These are phyloP conservation scores for Drosophila aldrichi DNA, from an alignment of 2,888 invertebrate genomes.

Conservation along the genomic window DNA sequence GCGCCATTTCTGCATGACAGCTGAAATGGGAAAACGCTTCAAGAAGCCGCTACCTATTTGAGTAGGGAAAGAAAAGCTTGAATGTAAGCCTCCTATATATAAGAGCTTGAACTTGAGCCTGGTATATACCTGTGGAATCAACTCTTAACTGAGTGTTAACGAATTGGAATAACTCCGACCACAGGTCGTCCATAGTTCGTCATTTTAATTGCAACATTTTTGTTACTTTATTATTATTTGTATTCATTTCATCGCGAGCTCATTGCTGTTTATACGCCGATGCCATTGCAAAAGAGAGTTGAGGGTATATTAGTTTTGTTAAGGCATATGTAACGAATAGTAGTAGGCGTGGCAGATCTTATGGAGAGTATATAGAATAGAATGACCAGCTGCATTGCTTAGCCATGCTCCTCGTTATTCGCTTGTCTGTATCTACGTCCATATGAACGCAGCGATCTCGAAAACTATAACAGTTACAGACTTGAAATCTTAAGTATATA, in stretches of 20 bases:
- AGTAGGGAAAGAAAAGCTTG: neutral
- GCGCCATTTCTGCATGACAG: conserved; percentile 18
- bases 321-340: neutral
- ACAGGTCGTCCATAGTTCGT: neutral
- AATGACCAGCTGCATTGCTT: neutral
- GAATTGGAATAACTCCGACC: neutral
- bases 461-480: neutral
- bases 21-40: conserved; percentile 36
- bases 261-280: neutral
- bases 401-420: neutral
- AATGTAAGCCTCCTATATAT: too few relatives aligned
- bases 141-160: too few relatives aligned
- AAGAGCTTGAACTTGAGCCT: too few relatives aligned
- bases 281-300: neutral
- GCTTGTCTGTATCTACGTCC: neutral
- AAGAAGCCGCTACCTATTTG: neutral
- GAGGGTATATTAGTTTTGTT: neutral
- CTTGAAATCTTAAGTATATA: neutral
- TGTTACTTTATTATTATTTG: conserved; percentile 1
- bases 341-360: neutral
- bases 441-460: neutral
- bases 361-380: neutral
- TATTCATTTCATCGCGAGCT: neutral
- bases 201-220: neutral
- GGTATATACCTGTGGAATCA: too few relatives aligned